Conservation (phyloP, 2,113 vertebrate species). For the Sceloporus tristichus region DNA sequence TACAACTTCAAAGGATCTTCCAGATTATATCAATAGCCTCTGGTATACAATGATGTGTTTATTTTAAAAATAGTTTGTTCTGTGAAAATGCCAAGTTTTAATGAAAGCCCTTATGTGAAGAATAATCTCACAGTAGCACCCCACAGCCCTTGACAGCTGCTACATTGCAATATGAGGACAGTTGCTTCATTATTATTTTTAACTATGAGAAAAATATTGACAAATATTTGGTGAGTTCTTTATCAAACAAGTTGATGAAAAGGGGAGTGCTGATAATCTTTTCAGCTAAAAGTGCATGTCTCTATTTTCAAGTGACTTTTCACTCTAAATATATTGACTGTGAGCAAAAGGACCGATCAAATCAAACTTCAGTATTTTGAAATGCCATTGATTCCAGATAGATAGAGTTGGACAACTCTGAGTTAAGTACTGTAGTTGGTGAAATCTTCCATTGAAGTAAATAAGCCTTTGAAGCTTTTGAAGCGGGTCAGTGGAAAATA, state of each 20-base stretch:
- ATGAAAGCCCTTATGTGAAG: conserved; percentile 26
- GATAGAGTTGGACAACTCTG: background rate
- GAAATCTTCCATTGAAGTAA: background rate
- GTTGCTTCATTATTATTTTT: background rate
- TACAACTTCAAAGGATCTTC: background rate
- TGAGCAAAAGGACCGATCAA: background rate
- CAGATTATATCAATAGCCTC: conserved; percentile 11
- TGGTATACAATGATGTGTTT: conserved; percentile 14
- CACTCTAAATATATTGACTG: background rate
- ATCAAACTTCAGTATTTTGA: background rate
- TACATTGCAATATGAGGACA: background rate
- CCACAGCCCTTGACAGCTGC: background rate
- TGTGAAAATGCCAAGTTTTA: conserved; percentile 35
- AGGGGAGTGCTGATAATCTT: background rate
- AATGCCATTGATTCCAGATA: background rate
- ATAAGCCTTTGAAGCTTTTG: background rate
- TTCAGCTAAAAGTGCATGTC: background rate
- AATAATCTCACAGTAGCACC: background rate
- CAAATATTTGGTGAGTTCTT: conserved; percentile 11
- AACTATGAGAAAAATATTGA: background rate
- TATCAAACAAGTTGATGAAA: background rate
- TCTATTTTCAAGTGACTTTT: conserved; percentile 6
- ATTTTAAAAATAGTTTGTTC: conserved; percentile 30
- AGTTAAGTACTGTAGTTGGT: background rate
- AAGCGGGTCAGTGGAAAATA: no score